These are phyloP conservation scores for Gymnosoma rotundatum DNA, from an alignment of 2,888 invertebrate species.

Conservation along the genomic window DNA sequence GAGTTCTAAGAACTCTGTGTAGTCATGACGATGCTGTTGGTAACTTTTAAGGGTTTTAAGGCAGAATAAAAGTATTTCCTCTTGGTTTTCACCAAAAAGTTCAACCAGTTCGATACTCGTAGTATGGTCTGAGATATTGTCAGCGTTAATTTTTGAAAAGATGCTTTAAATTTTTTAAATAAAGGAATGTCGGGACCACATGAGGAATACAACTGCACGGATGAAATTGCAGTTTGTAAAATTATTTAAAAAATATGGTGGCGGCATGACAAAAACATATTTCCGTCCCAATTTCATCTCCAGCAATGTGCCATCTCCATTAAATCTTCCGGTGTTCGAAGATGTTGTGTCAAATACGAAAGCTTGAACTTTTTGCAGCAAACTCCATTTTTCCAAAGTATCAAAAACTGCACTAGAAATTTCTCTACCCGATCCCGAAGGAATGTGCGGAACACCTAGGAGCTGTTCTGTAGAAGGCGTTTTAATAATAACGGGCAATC, in stretches of 20 bases:
- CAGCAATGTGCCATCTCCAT: neutral
- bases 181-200: no score
- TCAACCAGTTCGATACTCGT: neutral
- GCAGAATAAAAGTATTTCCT: constrained; percentile 10
- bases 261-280: no score
- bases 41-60: neutral
- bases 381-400: constrained; percentile 16
- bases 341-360: constrained; percentile 34
- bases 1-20: constrained; percentile 17
- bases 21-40: neutral
- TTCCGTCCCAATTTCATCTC: no score
- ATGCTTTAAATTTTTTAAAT: no score
- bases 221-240: constrained; percentile 15
- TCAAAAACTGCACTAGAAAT: constrained; percentile 33
- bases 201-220: neutral
- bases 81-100: neutral
- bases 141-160: no score
- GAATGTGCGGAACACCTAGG: neutral
- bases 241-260: neutral
- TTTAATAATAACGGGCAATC: constrained; percentile 13
- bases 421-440: constrained; percentile 10
- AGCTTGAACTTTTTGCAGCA: constrained; percentile 20
- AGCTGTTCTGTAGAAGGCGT: constrained; percentile 6
- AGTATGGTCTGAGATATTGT: no score
- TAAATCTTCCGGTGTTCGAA: constrained; percentile 28